A percentile compares a stretch with the other conserved stretches of the same genome.
phyloP scores from a whole-genome alignment of 2,797 vertebrate genomes.

The Margarornis squamiger region DNA sequence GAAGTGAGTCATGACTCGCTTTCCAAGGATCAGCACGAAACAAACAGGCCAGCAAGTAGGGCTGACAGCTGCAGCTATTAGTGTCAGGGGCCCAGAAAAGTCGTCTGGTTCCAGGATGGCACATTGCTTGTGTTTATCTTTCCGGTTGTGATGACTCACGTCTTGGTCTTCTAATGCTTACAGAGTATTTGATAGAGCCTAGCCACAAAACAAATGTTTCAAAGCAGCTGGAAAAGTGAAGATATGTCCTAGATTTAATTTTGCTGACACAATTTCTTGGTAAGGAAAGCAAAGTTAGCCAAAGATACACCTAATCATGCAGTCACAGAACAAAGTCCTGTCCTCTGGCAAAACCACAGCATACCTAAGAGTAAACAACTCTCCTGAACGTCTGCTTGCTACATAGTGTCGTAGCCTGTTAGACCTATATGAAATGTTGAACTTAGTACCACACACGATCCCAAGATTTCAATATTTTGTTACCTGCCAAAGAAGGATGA shows the following conservation, averaged over 20 bases:
- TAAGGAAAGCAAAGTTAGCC: neutral
- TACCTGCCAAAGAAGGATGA: neutral
- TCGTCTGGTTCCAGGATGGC: neutral
- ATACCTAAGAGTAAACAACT: neutral
- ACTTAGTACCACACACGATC: neutral
- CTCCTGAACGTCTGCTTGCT: neutral
- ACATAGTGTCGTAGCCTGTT: neutral
- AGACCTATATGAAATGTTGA: neutral
- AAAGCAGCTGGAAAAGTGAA: neutral
- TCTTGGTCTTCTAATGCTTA: neutral
- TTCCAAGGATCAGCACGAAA: neutral
- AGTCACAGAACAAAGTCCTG: neutral
- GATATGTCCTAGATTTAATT: neutral
- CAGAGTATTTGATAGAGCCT: neutral
- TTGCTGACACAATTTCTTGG: neutral
- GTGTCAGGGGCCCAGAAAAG: neutral
- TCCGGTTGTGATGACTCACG: neutral
- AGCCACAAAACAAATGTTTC: neutral
- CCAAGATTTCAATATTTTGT: neutral
- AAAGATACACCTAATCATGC: neutral
- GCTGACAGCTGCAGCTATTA: neutral
- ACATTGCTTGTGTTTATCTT: neutral
- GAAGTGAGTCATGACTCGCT: neutral
- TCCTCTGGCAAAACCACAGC: neutral
- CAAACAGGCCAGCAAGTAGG: neutral